Evolutionary conservation across 2,113 vertebrate genomes (phyloP).

Genomic region (Syngnathus scovelli): DNA sequence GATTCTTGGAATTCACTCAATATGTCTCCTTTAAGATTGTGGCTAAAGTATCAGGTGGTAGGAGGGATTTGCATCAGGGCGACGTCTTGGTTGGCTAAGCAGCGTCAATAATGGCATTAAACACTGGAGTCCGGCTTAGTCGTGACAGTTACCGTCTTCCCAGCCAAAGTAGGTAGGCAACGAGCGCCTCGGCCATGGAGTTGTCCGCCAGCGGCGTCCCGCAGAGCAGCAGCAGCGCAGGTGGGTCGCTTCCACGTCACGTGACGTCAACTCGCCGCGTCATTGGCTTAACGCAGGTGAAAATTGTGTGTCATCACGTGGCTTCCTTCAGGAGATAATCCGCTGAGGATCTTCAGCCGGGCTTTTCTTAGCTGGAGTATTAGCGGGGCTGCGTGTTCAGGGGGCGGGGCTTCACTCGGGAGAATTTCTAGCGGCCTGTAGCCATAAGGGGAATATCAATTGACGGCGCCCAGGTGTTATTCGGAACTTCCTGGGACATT

Average conservation of each 20-base stretch:
- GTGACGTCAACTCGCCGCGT: slow-evolving; percentile 41
- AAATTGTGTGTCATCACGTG: slow-evolving; percentile 42
- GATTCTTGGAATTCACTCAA: too few species aligned
- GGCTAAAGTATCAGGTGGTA: slow-evolving; percentile 36
- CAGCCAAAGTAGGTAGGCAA: slow-evolving; percentile 42
- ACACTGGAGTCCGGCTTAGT: slow-evolving; percentile 45
- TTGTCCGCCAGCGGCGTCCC: slow-evolving; percentile 57
- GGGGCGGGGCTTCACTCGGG: slow-evolving; percentile 17
- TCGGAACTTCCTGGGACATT: slow-evolving; percentile 2
- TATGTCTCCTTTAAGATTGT: not conserved
- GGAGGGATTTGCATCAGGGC: slow-evolving; percentile 46
- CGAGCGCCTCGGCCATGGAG: slow-evolving; percentile 64
- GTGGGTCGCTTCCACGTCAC: slow-evolving; percentile 59
- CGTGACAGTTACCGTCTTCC: slow-evolving; percentile 54
- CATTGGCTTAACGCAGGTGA: slow-evolving; percentile 38
- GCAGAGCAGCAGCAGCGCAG: slow-evolving; percentile 58
- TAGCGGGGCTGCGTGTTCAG: slow-evolving; percentile 24
- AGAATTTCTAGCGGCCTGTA: not conserved
- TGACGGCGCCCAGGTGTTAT: slow-evolving; percentile 10
- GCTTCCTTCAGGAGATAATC: slow-evolving; percentile 51
- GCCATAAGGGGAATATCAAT: slow-evolving; percentile 37
- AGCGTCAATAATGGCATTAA: slow-evolving; percentile 68
- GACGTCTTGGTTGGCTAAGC: slow-evolving; percentile 69
- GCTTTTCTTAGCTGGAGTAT: slow-evolving; percentile 52
- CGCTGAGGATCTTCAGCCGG: slow-evolving; percentile 51